Conservation (phyloP, 2,888 invertebrate genomes). For the Trissolcus brochymenae region DNA sequence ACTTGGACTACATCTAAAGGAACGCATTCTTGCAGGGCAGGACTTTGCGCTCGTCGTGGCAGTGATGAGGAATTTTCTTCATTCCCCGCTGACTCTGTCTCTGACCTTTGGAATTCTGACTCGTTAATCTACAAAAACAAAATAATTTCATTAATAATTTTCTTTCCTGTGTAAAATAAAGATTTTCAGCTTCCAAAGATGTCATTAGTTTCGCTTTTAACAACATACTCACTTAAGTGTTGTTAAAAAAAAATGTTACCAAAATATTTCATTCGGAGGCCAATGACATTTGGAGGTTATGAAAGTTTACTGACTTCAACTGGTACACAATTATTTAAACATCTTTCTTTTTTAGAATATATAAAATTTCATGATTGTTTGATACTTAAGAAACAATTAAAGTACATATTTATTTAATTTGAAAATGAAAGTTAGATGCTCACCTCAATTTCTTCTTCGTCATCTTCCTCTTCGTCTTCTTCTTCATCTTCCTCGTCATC, state of each 20-base stretch:
- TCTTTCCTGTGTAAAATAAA: not conserved
- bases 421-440: not conserved
- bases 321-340: no score
- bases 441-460: conserved; percentile 26
- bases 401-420: no score
- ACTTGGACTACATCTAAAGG: conserved; percentile 70
- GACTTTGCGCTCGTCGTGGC: conserved; percentile 67
- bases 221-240: no score
- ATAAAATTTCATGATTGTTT: no score
- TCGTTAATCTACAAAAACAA: conserved; percentile 66
- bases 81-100: conserved; percentile 43
- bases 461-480: conserved; percentile 68
- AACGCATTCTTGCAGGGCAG: conserved; percentile 69
- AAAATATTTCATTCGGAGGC: conserved; percentile 7
- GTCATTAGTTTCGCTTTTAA: no score
- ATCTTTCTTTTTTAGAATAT: no score
- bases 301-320: not conserved
- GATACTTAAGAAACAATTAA: no score
- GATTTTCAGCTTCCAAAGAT: no score
- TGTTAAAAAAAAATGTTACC: not conserved
- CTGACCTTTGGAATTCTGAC: conserved; percentile 60
- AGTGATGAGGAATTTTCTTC: conserved; percentile 63
- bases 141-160: not conserved
- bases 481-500: conserved; percentile 71
- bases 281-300: conserved; percentile 10